phyloP scores from a whole-genome alignment of 2,797 vertebrate species.

The Scomberomorus guttatus region DNA sequence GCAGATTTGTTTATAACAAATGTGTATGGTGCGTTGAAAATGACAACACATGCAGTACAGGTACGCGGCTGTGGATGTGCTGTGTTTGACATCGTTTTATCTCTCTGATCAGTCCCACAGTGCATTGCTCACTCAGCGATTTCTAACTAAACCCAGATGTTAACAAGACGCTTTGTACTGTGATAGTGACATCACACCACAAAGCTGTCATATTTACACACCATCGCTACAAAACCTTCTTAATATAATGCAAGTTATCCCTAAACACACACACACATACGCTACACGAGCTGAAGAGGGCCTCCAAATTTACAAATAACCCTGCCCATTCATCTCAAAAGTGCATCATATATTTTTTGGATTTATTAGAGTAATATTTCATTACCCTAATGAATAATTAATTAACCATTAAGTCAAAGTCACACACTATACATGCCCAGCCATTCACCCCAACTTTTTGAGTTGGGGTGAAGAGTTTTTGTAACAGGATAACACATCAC shows the following conservation, averaged over 20 bases:
- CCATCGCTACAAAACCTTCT: constrained; percentile 10
- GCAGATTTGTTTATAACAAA: background rate
- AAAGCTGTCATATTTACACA: constrained; percentile 26
- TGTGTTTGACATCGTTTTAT: constrained; percentile 27
- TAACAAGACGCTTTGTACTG: constrained; percentile 7
- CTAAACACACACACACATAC: background rate
- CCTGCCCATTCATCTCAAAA: background rate
- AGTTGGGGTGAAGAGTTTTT: too few relatives aligned
- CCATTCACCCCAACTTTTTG: background rate
- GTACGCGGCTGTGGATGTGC: background rate
- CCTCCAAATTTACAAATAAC: background rate
- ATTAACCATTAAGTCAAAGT: background rate
- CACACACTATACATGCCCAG: background rate
- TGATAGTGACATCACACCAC: constrained; percentile 23
- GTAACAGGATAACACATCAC: background rate
- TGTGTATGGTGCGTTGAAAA: constrained; percentile 2
- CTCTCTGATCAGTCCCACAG: constrained; percentile 17
- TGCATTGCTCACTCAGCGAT: constrained; percentile 23
- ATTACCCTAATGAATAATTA: background rate
- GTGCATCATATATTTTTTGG: background rate
- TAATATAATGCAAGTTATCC: background rate
- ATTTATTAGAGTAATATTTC: background rate
- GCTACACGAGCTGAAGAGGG: background rate
- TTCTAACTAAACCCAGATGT: constrained; percentile 50
- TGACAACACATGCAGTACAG: background rate